Percentiles rank a stretch among this genome's conserved stretches.
These are phyloP conservation scores for Cheilosia scutellata DNA, from an alignment of 2,888 invertebrate species.

Conservation along the genomic window DNA sequence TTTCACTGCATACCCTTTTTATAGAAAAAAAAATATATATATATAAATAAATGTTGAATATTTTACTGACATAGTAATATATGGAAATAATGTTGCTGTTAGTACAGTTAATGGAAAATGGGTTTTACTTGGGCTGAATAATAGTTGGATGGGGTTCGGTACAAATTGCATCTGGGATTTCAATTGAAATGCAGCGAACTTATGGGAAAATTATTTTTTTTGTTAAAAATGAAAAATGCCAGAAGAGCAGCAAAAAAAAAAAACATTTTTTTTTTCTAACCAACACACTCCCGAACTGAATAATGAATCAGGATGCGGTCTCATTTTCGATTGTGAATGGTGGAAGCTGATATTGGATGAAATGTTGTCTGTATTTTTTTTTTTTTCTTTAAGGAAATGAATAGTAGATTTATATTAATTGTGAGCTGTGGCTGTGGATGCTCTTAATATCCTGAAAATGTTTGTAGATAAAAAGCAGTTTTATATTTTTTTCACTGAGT, in stretches of 20 bases:
- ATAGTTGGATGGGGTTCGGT: slow-evolving; percentile 45
- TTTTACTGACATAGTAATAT: slow-evolving; percentile 46
- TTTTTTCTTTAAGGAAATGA: not conserved
- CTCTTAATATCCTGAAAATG: slow-evolving; percentile 5
- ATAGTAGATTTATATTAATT: slow-evolving; percentile 22
- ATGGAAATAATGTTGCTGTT: slow-evolving; percentile 58
- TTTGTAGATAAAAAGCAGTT: not conserved
- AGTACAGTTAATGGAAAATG: slow-evolving; percentile 55
- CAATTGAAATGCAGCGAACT: slow-evolving; percentile 48
- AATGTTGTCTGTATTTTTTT: not conserved
- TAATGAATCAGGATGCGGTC: slow-evolving; percentile 55
- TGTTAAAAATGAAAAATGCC: slow-evolving; percentile 38
- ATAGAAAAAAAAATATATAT: not conserved
- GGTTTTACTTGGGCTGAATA: slow-evolving; percentile 44
- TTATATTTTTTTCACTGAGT: not conserved
- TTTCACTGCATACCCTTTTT: slow-evolving; percentile 21
- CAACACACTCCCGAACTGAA: slow-evolving; percentile 11
- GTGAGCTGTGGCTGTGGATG: not conserved
- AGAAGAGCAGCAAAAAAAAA: slow-evolving; percentile 9
- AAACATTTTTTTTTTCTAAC: not conserved
- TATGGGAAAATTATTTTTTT: slow-evolving; percentile 50
- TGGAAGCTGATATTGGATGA: slow-evolving; percentile 18
- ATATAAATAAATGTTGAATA: slow-evolving; percentile 10
- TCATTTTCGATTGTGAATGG: slow-evolving; percentile 47
- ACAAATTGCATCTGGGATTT: slow-evolving; percentile 62